phyloP scores from a whole-genome alignment of 2,888 invertebrate genomes.

The Andricus curvator region DNA sequence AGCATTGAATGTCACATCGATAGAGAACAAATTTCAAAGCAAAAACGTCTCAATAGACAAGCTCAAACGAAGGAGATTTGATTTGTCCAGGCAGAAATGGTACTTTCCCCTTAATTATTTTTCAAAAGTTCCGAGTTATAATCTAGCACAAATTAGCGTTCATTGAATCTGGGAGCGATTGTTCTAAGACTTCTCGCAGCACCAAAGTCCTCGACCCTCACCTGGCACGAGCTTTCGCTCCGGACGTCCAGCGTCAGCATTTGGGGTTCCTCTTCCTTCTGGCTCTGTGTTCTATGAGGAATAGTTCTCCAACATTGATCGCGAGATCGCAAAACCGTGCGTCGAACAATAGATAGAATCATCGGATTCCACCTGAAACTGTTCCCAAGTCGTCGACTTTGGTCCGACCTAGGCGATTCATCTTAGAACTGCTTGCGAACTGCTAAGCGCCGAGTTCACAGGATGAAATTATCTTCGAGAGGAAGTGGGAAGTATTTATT shows the following conservation, averaged over 20 bases:
- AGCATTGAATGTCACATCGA: too few species aligned
- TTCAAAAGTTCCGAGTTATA: not conserved
- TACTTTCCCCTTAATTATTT: too few species aligned
- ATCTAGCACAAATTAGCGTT: constrained; percentile 24
- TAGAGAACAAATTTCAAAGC: too few species aligned
- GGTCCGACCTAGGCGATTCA: constrained; percentile 52
- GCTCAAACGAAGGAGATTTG: too few species aligned
- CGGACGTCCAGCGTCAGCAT: constrained; percentile 66
- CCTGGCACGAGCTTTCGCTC: constrained; percentile 29
- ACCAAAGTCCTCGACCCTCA: constrained; percentile 19
- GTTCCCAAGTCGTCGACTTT: constrained; percentile 62
- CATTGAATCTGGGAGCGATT: constrained; percentile 68
- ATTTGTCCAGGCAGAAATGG: too few species aligned
- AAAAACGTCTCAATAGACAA: too few species aligned
- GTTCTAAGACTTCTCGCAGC: constrained; percentile 52
- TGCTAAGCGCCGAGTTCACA: constrained; percentile 11
- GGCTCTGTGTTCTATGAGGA: constrained; percentile 49
- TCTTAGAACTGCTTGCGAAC: constrained; percentile 48
- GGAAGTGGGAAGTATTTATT: constrained; percentile 15
- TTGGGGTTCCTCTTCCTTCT: constrained; percentile 52
- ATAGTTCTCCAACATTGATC: constrained; percentile 72
- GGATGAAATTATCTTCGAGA: constrained; percentile 24
- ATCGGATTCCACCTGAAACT: constrained; percentile 70
- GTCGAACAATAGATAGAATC: constrained; percentile 71
- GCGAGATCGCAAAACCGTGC: constrained; percentile 58